These are phyloP conservation scores for Chionoecetes opilio DNA, from an alignment of 1,140 invertebrate genomes.

Conservation along the genomic window DNA sequence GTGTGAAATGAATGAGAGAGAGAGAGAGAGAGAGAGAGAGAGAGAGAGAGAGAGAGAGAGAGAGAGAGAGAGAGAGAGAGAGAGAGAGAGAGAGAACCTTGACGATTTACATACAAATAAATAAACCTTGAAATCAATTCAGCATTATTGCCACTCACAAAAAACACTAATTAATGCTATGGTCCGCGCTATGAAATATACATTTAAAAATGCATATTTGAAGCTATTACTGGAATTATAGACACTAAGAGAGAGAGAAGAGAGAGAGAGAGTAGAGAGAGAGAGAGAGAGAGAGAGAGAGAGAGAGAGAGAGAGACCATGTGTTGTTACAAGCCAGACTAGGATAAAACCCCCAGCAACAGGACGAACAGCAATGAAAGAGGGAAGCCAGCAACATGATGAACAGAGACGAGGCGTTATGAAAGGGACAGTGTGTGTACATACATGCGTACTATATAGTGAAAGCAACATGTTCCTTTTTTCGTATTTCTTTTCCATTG, in stretches of 20 bases:
- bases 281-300: constrained; percentile 21
- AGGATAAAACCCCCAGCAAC: neutral
- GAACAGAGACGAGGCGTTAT: neutral
- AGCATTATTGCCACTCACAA: constrained; percentile 15
- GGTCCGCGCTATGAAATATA: constrained; percentile 18
- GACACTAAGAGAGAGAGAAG: neutral
- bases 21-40: constrained; percentile 23
- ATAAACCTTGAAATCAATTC: constrained; percentile 53
- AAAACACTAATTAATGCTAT: constrained; percentile 32
- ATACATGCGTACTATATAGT: no score
- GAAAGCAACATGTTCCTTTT: neutral
- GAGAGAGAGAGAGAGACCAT: neutral
- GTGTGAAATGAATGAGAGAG: neutral
- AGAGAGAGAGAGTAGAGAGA: constrained; percentile 48
- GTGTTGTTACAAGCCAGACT: neutral
- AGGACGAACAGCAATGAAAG: neutral
- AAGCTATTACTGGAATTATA: neutral
- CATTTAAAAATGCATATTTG: constrained; percentile 22
- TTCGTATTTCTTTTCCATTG: neutral
- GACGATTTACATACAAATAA: constrained; percentile 52
- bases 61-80: constrained; percentile 32
- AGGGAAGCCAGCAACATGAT: neutral
- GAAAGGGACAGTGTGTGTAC: no score
- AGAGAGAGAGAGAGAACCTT: constrained; percentile 21
- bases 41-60: constrained; percentile 31